Percentiles rank a stretch among this genome's conserved stretches.
These are phyloP conservation scores for Apteryx owenii DNA, from an alignment of 2,113 vertebrate genomes.

Conservation along the genomic window DNA sequence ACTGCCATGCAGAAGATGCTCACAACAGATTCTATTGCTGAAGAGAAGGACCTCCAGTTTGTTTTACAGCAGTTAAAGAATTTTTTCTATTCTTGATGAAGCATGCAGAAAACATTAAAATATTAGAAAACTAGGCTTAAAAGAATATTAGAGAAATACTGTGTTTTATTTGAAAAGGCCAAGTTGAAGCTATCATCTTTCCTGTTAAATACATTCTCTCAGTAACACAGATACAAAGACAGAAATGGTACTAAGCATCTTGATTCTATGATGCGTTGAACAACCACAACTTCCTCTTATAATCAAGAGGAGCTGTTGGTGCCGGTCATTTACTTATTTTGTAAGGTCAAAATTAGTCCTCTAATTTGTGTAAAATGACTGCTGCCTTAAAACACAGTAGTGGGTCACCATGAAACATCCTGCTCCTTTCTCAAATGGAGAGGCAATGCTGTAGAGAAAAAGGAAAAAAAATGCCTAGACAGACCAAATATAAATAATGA, in stretches of 20 bases:
- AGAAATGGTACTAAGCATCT: not conserved
- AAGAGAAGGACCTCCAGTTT: not conserved
- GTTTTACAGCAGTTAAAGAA: not conserved
- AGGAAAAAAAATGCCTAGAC: rapidly evolving
- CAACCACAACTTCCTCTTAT: not conserved
- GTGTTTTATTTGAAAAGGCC: not conserved
- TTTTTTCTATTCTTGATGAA: not conserved
- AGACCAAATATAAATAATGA: not conserved
- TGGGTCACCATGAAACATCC: not conserved
- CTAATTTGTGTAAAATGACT: not conserved
- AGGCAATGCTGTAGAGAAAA: not conserved
- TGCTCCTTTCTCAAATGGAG: not conserved
- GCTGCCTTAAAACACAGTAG: not conserved
- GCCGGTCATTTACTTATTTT: not conserved
- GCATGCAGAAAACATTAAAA: not conserved
- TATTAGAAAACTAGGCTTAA: not conserved
- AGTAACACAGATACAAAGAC: not conserved
- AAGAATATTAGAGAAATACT: not conserved
- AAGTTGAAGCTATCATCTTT: not conserved
- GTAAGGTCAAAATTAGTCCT: not conserved
- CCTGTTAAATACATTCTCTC: not conserved
- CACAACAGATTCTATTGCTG: not conserved
- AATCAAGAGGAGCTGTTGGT: not conserved
- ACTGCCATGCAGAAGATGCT: not conserved
- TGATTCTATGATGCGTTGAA: not conserved